Percentiles rank a stretch among this genome's conserved stretches.
Evolutionary conservation across 2,888 invertebrate species (phyloP).

Genomic region (Gymnosoma rotundatum): DNA sequence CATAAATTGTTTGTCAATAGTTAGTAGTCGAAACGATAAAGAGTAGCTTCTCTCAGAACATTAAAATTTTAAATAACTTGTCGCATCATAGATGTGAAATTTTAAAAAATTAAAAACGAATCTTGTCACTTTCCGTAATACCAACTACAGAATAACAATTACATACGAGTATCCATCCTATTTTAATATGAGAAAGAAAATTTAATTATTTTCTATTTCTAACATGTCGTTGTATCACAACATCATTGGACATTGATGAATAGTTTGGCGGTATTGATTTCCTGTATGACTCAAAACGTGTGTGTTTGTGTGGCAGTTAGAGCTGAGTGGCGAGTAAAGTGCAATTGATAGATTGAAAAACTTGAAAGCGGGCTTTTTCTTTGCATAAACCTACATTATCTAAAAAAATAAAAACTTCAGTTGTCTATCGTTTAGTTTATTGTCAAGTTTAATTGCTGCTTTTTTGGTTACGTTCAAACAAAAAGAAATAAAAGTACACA

Average conservation of each 20-base stretch:
- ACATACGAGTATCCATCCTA: too few relatives aligned
- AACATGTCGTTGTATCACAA: neutral
- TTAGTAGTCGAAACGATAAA: too few relatives aligned
- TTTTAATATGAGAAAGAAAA: too few relatives aligned
- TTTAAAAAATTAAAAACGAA: too few relatives aligned
- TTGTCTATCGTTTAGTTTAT: constrained; percentile 35
- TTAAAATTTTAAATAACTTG: too few relatives aligned
- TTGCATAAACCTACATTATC: constrained; percentile 11
- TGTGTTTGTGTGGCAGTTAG: neutral
- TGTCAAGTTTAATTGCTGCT: constrained; percentile 57
- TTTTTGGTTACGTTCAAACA: neutral
- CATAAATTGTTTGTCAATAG: too few relatives aligned
- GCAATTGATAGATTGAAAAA: constrained; percentile 39
- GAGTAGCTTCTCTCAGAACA: too few relatives aligned
- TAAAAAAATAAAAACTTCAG: constrained; percentile 34
- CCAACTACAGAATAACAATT: too few relatives aligned
- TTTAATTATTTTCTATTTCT: neutral
- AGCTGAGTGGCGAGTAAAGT: neutral
- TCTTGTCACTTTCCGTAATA: too few relatives aligned
- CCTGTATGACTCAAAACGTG: constrained; percentile 21
- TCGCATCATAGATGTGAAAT: too few relatives aligned
- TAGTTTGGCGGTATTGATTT: constrained; percentile 53
- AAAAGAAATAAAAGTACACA: neutral
- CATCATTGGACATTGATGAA: constrained; percentile 31
- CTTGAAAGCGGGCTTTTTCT: constrained; percentile 16